Evolutionary conservation across 1,140 invertebrate genomes (phyloP).

Genomic region (Cyrtorhinus lividipennis): DNA sequence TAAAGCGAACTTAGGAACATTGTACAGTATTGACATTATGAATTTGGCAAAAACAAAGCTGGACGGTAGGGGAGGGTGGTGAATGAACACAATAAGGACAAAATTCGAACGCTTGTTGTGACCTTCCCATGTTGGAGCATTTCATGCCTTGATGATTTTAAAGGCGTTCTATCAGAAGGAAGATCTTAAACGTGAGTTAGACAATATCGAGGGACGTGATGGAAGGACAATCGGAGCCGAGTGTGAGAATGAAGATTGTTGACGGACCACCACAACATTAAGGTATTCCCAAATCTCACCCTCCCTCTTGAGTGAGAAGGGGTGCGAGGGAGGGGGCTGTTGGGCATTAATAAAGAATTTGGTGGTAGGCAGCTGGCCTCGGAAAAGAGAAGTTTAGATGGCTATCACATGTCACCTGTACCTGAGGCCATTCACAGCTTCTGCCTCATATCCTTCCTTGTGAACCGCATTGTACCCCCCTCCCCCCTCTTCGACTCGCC

Average conservation of each 20-base stretch:
- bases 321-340: too few relatives aligned
- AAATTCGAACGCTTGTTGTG: too few relatives aligned
- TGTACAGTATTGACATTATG: too few relatives aligned
- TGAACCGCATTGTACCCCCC: background rate
- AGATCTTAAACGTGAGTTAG: too few relatives aligned
- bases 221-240: background rate
- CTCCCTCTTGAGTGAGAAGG: background rate
- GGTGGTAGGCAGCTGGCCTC: background rate
- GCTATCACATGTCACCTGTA: background rate
- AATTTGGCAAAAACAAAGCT: too few relatives aligned
- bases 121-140: too few relatives aligned
- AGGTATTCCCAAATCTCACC: background rate
- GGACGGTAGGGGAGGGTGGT: too few relatives aligned
- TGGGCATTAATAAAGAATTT: background rate
- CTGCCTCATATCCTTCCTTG: too few relatives aligned
- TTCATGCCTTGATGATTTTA: too few relatives aligned
- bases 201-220: background rate
- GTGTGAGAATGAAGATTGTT: background rate
- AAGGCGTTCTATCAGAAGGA: too few relatives aligned
- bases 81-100: too few relatives aligned
- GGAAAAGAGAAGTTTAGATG: background rate
- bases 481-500: background rate
- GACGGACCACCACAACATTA: background rate
- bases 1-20: too few relatives aligned
- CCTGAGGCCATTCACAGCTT: background rate